Percentiles rank a stretch among this genome's conserved stretches.
Evolutionary conservation across 2,113 vertebrate species (phyloP).

Genomic region (Megaleporinus macrocephalus): DNA sequence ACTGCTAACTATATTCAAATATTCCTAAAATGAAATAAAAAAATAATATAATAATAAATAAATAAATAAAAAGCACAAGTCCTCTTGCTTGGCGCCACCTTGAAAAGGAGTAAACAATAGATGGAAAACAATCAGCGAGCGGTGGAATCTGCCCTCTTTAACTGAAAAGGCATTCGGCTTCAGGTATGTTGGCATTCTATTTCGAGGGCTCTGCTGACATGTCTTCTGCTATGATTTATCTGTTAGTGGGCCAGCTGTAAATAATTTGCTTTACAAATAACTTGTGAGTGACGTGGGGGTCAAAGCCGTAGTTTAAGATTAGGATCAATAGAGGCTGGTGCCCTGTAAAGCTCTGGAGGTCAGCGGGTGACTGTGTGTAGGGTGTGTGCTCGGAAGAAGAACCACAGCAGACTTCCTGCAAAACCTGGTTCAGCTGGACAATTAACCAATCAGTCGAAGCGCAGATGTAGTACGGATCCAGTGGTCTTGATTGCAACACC

Average conservation of each 20-base stretch:
- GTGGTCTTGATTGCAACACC: too few species aligned
- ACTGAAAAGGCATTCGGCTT: constrained; percentile 63
- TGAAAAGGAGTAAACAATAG: constrained; percentile 3
- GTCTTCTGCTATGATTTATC: constrained; percentile 74
- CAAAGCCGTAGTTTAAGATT: constrained; percentile 59
- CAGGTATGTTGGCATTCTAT: constrained; percentile 71
- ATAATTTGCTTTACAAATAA: constrained; percentile 72
- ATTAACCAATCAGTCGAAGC: not conserved
- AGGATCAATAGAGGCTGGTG: constrained; percentile 35
- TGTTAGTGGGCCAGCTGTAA: constrained; percentile 58
- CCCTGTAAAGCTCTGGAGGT: constrained; percentile 29
- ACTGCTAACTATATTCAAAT: too few species aligned
- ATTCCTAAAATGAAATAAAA: not conserved
- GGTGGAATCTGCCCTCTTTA: constrained; percentile 61
- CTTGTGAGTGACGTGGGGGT: constrained; percentile 58
- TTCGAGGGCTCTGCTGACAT: constrained; percentile 70
- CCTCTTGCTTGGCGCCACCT: not conserved
- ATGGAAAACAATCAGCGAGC: constrained; percentile 42
- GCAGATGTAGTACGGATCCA: too few species aligned
- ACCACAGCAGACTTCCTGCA: too few species aligned
- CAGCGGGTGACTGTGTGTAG: constrained; percentile 22
- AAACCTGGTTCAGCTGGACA: not conserved
- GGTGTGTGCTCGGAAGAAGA: not conserved
- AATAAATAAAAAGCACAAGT: not conserved
- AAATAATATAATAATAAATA: not conserved